These are phyloP conservation scores for Tinamus major DNA, from an alignment of 2,797 vertebrate species.

Conservation along the genomic window DNA sequence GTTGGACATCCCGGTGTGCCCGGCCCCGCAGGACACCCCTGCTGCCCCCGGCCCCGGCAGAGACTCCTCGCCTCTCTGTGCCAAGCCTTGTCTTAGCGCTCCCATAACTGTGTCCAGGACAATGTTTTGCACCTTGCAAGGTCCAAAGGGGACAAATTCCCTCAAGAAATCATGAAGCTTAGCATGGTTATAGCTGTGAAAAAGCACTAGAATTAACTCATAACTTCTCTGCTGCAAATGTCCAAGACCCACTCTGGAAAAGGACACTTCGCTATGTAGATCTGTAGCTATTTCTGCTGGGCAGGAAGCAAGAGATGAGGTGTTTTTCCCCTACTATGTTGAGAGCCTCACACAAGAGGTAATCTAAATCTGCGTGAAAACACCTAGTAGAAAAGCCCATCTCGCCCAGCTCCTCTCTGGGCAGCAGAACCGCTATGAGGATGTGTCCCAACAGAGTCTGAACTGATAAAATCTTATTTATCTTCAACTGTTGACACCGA, in stretches of 20 bases:
- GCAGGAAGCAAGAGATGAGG: accelerated
- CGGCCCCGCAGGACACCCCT: accelerated
- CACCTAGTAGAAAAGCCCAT: background rate
- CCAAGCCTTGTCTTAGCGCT: accelerated
- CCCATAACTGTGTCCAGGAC: background rate
- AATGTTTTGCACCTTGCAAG: accelerated
- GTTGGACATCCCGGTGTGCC: accelerated
- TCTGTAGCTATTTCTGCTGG: accelerated
- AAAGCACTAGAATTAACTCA: accelerated
- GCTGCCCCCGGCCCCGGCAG: accelerated
- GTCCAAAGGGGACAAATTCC: accelerated
- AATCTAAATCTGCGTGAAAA: background rate
- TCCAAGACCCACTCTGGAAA: background rate
- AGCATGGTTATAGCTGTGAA: background rate
- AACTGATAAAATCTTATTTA: slow-evolving; percentile 83
- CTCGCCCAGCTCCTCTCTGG: slow-evolving; percentile 4
- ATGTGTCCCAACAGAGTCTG: slow-evolving; percentile 84
- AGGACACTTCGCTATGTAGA: background rate
- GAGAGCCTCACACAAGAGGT: background rate
- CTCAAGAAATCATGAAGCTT: accelerated
- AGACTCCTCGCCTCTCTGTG: background rate
- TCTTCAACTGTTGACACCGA: slow-evolving; percentile 83
- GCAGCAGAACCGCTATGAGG: slow-evolving; percentile 82
- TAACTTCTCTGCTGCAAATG: background rate
- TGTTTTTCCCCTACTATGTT: background rate